Evolutionary conservation across 2,888 invertebrate genomes (phyloP), one percentile per base, ranked within the genome.

Genomic region (Glyphotaelius pellucidus): DNA sequence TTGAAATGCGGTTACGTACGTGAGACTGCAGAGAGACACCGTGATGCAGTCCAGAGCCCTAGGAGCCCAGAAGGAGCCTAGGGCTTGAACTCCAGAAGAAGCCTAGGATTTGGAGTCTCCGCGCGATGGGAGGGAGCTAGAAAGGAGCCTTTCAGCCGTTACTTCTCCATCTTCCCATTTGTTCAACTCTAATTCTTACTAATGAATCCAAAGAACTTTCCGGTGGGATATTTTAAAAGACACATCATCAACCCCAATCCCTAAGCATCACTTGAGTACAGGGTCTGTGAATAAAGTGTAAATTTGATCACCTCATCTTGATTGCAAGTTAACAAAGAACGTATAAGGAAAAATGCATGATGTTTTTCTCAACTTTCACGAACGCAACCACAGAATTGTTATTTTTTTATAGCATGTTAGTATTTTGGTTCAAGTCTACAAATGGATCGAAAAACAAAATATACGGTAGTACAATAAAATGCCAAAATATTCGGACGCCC

Each of bases 1-100:
- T 91, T 92, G 81, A 93, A 93, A 92, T 93, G 92, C 92, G 92
- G 92, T 91, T 93, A 93, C 93, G 92, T 93, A 93, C 93, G 91
- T 93, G 93, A 91, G 42, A 90, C 89, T 91, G 90, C 92, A 91
- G 30, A 83, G 89, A 47, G 87, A 47, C 79, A 67, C 35, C 35
- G n/a, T n/a, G 88, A 31, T 5, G 88, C 9, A 79, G 80, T 32
- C 35, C 88, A 35, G 80, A 79, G 88, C n/a, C 32, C 88, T 79
- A 79, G 80, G 31, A 38, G 81, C 67, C 67, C 9, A 25, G 67
- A 67, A n/a, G 67, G 67, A 67, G 67, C n/a, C 67, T 67, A 67
- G 67, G 67, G n/a, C 67, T 67, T 67, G n/a, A 25, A 67, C n/a
- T 67, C 67, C 25, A 67, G 67, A n/a, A 67, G 67, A 25, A 67